phyloP scores from a whole-genome alignment of 2,888 invertebrate species.

The Orthosia cruda region DNA sequence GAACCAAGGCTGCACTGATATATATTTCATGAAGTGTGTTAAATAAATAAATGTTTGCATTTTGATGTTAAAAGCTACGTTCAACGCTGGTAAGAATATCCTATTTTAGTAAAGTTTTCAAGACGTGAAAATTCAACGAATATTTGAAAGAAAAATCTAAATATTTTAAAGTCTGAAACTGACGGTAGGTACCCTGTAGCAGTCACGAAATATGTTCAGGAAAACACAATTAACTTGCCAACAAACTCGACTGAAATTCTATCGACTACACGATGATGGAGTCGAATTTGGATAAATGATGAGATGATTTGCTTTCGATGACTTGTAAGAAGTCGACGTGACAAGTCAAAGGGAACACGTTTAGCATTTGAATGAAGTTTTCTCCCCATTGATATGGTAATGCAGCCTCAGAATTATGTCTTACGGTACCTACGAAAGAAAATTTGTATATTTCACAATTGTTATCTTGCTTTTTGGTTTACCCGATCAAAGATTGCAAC shows the following conservation, averaged over 20 bases:
- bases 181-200: neutral
- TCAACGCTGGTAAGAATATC: neutral
- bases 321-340: constrained; percentile 38
- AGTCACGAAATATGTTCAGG: constrained; percentile 1
- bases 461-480: constrained; percentile 14
- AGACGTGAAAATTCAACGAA: neutral
- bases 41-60: neutral
- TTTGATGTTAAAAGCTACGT: neutral
- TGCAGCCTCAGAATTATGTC: constrained; percentile 13
- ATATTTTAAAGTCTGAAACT: constrained; percentile 7
- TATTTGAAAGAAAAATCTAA: neutral
- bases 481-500: constrained; percentile 1
- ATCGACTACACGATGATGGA: constrained; percentile 21
- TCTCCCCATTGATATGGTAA: constrained; percentile 45
- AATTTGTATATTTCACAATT: neutral
- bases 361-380: constrained; percentile 53
- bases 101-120: neutral
- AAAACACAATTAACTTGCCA: constrained; percentile 22
- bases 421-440: neutral
- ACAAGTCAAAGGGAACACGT: constrained; percentile 10
- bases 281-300: constrained; percentile 17
- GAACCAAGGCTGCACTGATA: no score
- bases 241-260: constrained; percentile 5
- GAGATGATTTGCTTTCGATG: constrained; percentile 36
- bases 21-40: no score